Evolutionary conservation across 2,113 vertebrate species (phyloP), one percentile per base, ranked within the genome.

Genomic region (Electrona antarctica): DNA sequence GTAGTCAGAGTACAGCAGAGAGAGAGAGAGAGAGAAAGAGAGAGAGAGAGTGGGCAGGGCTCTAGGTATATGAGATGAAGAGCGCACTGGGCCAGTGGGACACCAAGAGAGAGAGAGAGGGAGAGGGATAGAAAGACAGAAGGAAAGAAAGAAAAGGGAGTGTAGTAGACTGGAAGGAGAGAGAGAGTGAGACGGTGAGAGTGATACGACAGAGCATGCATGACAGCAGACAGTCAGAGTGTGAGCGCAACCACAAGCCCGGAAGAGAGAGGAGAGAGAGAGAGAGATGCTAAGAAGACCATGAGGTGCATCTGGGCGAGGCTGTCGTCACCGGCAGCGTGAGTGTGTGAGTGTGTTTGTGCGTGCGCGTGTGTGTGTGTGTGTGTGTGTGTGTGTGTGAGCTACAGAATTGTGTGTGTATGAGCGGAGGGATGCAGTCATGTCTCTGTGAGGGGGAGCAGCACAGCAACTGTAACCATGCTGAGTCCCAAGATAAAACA

Each of bases 401-500:
- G 33, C 33, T 4, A 41, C 33, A 41, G 33, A 41, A 41, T 41
- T 67, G 77, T 76, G 77, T 76, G 74, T 78, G 79, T 49, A 28
- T 85, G 81, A 87, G 79, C 71, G 79, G 85, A 90, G 82, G 85
- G 89, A 92, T 92, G 90, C 88, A 87, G 91, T 90, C 88, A 88
- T 91, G 93, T 92, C 86, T 93, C 88, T 88, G 68, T 90, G 82
- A 80, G 71, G 81, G 77, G 76, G 70, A 76, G 86, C 81, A 80
- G 56, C 79, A 82, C 82, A 86, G 81, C 90, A 83, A 89, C 84
- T 78, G 80, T 88, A 93, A 89, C 91, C 85, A 97, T 97, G 96
- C 93, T 96, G 88, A 97, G 95, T 91, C 96, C 96, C 78, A 96
- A 94, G 92, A 94, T 95, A 90, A 92, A 94, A 90, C 96, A 96